Conservation (phyloP, 2,113 vertebrate genomes). For the Sinocyclocheilus anophthalmus region DNA sequence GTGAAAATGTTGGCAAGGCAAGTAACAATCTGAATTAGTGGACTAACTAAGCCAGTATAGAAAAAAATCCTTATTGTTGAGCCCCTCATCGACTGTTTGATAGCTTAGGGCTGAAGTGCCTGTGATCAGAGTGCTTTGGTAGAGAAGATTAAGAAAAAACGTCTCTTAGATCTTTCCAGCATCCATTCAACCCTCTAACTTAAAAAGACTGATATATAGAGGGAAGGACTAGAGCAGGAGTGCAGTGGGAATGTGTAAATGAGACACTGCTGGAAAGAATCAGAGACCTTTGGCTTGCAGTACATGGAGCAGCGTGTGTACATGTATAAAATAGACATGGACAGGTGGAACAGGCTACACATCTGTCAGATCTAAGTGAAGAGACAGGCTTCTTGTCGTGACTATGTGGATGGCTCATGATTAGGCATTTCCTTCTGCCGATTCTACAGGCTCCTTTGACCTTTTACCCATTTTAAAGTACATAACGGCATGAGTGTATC, state of each 20-base stretch:
- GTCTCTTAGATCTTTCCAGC: background rate
- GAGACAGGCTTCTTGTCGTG: background rate
- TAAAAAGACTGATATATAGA: background rate
- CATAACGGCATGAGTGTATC: background rate
- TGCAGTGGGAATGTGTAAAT: background rate
- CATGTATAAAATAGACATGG: background rate
- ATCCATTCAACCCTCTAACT: background rate
- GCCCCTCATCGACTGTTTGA: conserved; percentile 2
- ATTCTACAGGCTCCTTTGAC: background rate
- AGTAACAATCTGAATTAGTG: background rate
- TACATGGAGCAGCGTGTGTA: background rate
- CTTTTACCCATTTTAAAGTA: background rate
- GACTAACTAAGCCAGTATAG: background rate
- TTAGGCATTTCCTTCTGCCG: conserved; percentile 18
- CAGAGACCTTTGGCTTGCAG: background rate
- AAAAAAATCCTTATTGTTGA: background rate
- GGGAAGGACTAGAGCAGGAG: background rate
- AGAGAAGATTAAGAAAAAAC: background rate
- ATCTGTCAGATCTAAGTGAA: background rate
- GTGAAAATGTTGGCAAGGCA: background rate
- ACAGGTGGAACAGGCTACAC: background rate
- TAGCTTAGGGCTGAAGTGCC: background rate
- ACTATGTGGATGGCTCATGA: background rate
- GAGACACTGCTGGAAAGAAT: background rate
- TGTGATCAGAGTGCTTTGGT: background rate